Percentiles rank a stretch among this genome's conserved stretches.
phyloP scores from a whole-genome alignment of 2,797 vertebrate species.

The Sebastes cheni region DNA sequence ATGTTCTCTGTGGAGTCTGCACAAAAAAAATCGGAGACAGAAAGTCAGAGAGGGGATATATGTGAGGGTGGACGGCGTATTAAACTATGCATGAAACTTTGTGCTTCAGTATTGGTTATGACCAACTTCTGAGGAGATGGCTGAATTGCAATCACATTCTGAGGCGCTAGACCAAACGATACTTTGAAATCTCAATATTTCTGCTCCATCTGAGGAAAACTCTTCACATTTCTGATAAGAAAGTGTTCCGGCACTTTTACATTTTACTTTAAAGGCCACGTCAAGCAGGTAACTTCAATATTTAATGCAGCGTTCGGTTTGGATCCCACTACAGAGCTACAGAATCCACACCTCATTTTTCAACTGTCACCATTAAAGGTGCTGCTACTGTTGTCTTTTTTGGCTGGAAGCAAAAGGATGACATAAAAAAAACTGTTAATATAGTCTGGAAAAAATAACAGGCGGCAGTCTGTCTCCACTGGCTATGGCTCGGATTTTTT shows the following conservation, averaged over 20 bases:
- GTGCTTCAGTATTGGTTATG: constrained; percentile 32
- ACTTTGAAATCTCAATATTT: constrained; percentile 58
- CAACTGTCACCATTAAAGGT: constrained; percentile 15
- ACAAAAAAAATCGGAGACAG: constrained; percentile 45
- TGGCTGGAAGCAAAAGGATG: constrained; percentile 24
- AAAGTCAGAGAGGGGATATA: constrained; percentile 1
- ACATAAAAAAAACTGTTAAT: background rate
- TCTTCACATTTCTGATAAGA: constrained; percentile 35
- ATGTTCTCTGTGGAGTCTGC: constrained; percentile 95
- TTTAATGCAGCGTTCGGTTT: constrained; percentile 32
- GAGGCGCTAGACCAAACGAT: constrained; percentile 62
- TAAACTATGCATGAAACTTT: constrained; percentile 28
- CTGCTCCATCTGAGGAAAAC: constrained; percentile 54
- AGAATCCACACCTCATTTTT: constrained; percentile 30
- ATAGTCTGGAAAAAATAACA: background rate
- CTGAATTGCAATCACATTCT: constrained; percentile 58
- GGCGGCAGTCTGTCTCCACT: background rate
- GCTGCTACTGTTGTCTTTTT: constrained; percentile 6
- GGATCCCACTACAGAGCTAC: constrained; percentile 17
- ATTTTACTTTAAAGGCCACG: constrained; percentile 35
- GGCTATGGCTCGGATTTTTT: background rate
- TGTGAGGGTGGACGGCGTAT: background rate
- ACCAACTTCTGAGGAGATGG: constrained; percentile 47
- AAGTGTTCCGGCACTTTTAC: constrained; percentile 37
- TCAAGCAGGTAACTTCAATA: constrained; percentile 43